Evolutionary conservation across 2,888 invertebrate species (phyloP), one percentile per base, ranked within the genome.

Genomic region (Uloborus plumipes): DNA sequence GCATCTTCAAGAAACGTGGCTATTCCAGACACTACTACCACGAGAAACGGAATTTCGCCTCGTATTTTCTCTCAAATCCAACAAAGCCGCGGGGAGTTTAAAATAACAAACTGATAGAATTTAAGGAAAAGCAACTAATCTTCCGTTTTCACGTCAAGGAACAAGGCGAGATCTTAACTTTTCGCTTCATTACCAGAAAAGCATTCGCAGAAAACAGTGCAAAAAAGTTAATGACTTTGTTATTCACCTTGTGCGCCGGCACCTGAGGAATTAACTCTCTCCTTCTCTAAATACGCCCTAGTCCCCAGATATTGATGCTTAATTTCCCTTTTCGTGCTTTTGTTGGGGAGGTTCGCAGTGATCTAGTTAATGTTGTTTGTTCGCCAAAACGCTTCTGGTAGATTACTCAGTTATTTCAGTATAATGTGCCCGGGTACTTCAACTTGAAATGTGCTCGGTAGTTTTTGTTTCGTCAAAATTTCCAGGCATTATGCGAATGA

Each of bases 181-280:
- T 59, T 31, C 73, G 73, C 47, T 73, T 73, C 73, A 73, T 73
- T 65, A 16, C 50, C 26, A 58, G 69, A 53, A 59, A 47, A 18
- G 39, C 62, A 51, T 58, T 55, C 50, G 66, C 58, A 58, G 58
- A 74, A 58, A 58, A 55, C 31, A 13, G 47, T 26, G 22, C 64
- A 31, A 78, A 81, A 81, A 81, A 81, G 80, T 81, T 81, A 81
- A 81, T 74, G 80, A 81, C 80, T 62, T 78, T 58, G 74, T 74
- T 81, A 81, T 74, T 70, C 70, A 70, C 55, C 20, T 51, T 39
- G n/a, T n/a, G n/a, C n/a, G 49, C 69, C 49, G 49, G 22, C 18
- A 47, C 51, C 51, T 58, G 31, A 18, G 65, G 64, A 64, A 64
- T 64, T 64, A 64, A 64, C 49, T 64, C 64, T 64, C 64, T 39